These are phyloP conservation scores for Drosophila rhopaloa DNA, from an alignment of 1,140 invertebrate species.

Conservation along the genomic window DNA sequence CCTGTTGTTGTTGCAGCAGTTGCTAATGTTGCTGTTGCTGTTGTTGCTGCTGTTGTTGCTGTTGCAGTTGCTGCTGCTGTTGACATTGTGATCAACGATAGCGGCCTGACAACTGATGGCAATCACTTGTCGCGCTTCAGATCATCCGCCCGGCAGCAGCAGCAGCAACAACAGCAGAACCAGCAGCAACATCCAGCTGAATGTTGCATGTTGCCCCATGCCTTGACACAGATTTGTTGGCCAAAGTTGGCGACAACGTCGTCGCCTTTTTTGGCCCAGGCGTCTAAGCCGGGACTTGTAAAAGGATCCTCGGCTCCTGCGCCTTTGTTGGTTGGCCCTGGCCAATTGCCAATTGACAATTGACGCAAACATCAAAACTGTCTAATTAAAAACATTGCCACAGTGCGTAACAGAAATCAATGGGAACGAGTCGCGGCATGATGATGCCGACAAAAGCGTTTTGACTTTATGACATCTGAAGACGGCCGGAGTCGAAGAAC, in stretches of 20 bases:
- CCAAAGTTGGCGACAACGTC: constrained; percentile 80
- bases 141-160: constrained; percentile 65
- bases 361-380: constrained; percentile 80
- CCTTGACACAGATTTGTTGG: constrained; percentile 83
- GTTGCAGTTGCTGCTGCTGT: constrained; percentile 53
- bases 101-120: constrained; percentile 81
- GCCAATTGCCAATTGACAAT: constrained; percentile 69
- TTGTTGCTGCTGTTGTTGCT: constrained; percentile 33
- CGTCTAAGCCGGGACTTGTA: constrained; percentile 63
- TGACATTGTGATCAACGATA: constrained; percentile 84
- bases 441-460: constrained; percentile 75
- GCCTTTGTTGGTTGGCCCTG: constrained; percentile 1
- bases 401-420: constrained; percentile 76
- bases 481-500: constrained; percentile 13
- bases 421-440: constrained; percentile 45
- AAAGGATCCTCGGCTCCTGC: constrained; percentile 24
- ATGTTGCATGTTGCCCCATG: constrained; percentile 62
- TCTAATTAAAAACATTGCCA: constrained; percentile 81
- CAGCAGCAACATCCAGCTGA: constrained; percentile 17
- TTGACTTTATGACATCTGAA: constrained; percentile 79
- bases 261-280: constrained; percentile 79
- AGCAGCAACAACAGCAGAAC: constrained; percentile 3
- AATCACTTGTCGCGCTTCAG: constrained; percentile 83
- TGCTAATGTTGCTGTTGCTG: constrained; percentile 21
- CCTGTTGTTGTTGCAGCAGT: constrained; percentile 51